Base-by-base conservation (phyloP, 2,113 vertebrate genomes). In the Protobothrops flavoviridis region DNA sequence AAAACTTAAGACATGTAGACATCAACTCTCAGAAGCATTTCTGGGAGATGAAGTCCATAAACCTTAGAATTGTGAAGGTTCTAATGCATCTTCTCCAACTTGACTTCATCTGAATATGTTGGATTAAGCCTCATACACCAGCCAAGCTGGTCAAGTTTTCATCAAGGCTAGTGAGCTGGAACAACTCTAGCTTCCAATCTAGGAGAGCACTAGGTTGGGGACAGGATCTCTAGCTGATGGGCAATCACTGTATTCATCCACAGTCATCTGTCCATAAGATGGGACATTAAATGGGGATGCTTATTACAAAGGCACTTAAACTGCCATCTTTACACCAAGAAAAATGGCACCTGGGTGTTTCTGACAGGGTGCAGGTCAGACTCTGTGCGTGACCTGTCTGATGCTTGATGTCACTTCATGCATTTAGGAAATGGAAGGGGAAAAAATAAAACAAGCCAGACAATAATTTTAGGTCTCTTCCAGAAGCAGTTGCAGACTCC, bases 401-500 rank as follows among this genome's bases (percentile, higher is more conserved):
- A 29, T 43, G 50, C 23, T 29, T 56, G 87, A 81, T 56, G 15
- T 89, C 39, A 39, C 24, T 29, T 15, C 24, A 23, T 33, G 69
- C 39, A 45, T 89, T 52, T 52, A 15, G 87, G 87, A 55, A 20
- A 11, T 52, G 10, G 48, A 85, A 48, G 20, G 45, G 56, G 85
- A 90, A 8, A 9, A 89, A 43, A 89, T 24, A 45, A 24, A 90
- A 45, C 29, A 20, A 89, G 21, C 20, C 23, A 26, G n/a, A 95
- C 89, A 81, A 94, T 94, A 7, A 87, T 61, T 45, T 85, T 81
- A 93, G 89, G 24, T 94, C 90, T 90, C 93, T 26, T 1, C 69
- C 52, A 91, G 23, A 90, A 95, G 43, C 50, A 89, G 95, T 86
- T 85, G 89, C 81, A 94, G 93, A 64, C 94, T 92, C 53, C 81